Base-by-base conservation (phyloP, 2,888 invertebrate genomes). In the Siphlonurus alternatus region DNA sequence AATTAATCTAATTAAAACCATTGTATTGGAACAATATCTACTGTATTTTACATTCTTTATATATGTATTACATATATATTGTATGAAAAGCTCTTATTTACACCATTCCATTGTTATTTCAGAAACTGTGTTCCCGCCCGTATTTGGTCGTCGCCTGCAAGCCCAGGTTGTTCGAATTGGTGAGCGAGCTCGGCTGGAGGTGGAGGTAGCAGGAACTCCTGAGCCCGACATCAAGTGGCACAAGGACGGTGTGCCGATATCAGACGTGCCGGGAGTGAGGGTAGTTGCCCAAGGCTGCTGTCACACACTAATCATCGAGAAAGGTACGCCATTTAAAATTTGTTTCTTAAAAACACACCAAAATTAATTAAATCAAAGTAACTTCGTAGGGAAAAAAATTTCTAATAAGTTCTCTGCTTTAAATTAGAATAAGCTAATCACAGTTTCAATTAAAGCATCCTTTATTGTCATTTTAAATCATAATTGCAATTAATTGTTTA, bases 71-170 rank as follows among this genome's bases (percentile, higher is more conserved):
- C n/a, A n/a, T n/a, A n/a, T n/a, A n/a, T n/a, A n/a, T n/a, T n/a
- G n/a, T n/a, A n/a, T n/a, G n/a, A n/a, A n/a, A n/a, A n/a, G n/a
- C n/a, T n/a, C n/a, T n/a, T n/a, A n/a, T n/a, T n/a, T n/a, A n/a
- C n/a, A n/a, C n/a, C n/a, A n/a, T n/a, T n/a, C n/a, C n/a, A n/a
- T n/a, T n/a, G n/a, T n/a, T 15, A 38, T 62, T 72, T 59, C 74
- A 89, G 89, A 89, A 76, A 86, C 85, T 25, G 83, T 87, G 68
- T 87, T 88, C 71, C 89, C 89, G 51, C 90, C 91, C 53, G 87
- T 88, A 61, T 88, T 91, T 74, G 86, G 88, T 1, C 82, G 87
- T 70, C 81, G 89, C 63, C 79, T 90, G 61, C 87, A 88, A 76
- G 86, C 88, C 2, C 85, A 86, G 74, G 84, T 86, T 10, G 83